Percentiles rank a stretch among this genome's conserved stretches.
These are phyloP conservation scores for Arctopsyche grandis DNA, from an alignment of 1,140 invertebrate genomes.

Conservation along the genomic window DNA sequence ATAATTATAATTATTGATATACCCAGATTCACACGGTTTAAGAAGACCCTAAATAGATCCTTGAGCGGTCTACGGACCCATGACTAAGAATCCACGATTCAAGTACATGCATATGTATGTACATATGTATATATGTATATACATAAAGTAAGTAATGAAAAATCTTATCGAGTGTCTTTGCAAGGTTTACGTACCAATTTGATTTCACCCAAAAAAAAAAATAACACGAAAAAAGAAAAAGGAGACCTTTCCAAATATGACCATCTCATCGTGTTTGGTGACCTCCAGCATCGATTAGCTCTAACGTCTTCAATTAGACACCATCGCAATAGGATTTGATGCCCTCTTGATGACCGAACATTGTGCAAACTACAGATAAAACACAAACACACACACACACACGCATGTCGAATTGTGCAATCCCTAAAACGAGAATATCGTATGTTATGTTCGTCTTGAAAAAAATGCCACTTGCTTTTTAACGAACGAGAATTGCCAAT, in stretches of 20 bases:
- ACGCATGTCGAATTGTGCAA: constrained; percentile 11
- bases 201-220: no score
- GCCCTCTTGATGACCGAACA: constrained; percentile 4
- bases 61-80: no score
- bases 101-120: background rate
- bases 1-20: no score
- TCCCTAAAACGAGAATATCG: background rate
- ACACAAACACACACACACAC: background rate
- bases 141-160: background rate
- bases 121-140: constrained; percentile 19
- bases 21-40: no score
- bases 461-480: no score
- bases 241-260: constrained; percentile 3
- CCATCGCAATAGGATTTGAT: constrained; percentile 1
- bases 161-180: background rate
- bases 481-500: no score
- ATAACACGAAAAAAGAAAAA: background rate
- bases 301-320: constrained; percentile 29
- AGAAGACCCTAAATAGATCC: no score
- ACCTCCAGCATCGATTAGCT: constrained; percentile 26
- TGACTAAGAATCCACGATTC: no score
- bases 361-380: background rate
- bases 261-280: background rate
- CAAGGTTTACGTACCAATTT: no score
- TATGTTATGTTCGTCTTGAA: no score